These are phyloP conservation scores for Lepidocolaptes lacrymiger DNA, from an alignment of 2,797 vertebrate genomes.

Conservation along the genomic window DNA sequence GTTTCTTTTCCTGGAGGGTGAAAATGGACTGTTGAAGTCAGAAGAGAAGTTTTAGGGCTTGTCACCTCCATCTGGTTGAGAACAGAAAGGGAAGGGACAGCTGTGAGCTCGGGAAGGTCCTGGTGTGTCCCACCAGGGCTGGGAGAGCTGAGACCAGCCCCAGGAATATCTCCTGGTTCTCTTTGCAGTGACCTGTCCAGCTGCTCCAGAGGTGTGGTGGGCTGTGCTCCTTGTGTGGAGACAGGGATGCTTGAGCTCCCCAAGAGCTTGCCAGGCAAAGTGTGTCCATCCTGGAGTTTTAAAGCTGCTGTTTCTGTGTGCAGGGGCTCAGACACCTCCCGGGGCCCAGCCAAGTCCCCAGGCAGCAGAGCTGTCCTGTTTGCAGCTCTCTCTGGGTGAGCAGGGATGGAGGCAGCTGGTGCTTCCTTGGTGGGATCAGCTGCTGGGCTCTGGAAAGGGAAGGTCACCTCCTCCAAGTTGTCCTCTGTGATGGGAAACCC, in stretches of 20 bases:
- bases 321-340: not conserved
- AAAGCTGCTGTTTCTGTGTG: not conserved
- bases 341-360: no score
- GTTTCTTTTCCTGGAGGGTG: not conserved
- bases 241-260: not conserved
- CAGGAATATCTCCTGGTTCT: not conserved
- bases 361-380: not conserved
- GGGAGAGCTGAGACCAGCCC: not conserved
- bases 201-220: not conserved
- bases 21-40: rapidly evolving
- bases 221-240: not conserved
- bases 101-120: not conserved
- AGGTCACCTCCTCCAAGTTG: rapidly evolving
- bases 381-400: not conserved
- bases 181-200: not conserved
- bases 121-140: not conserved
- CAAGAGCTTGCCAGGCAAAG: not conserved
- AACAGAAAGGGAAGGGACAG: not conserved
- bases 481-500: not conserved
- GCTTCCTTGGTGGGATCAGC: not conserved
- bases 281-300: not conserved
- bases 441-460: not conserved
- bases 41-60: not conserved
- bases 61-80: not conserved
- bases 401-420: not conserved